These are phyloP conservation scores for Onchidella celtica DNA, from an alignment of 2,888 invertebrate genomes.

Conservation along the genomic window DNA sequence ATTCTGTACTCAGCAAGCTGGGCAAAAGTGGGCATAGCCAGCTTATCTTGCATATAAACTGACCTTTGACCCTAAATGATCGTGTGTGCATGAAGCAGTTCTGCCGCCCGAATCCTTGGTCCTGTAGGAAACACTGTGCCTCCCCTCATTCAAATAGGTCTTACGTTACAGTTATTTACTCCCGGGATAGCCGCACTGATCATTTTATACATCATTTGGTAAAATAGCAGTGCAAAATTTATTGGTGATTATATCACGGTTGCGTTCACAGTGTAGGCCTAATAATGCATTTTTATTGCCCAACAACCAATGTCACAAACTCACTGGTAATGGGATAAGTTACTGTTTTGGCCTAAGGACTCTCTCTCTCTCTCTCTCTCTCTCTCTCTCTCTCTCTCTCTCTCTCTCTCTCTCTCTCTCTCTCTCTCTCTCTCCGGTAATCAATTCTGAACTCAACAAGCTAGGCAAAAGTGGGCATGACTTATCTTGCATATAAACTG, in stretches of 20 bases:
- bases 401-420: conserved; percentile 9
- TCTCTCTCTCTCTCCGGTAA: too few relatives aligned
- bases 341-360: too few relatives aligned
- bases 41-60: neutral
- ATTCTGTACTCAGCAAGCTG: neutral
- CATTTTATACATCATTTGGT: too few relatives aligned
- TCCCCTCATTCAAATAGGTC: neutral
- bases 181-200: too few relatives aligned
- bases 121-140: neutral
- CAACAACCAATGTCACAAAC: too few relatives aligned
- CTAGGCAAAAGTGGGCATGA: too few relatives aligned
- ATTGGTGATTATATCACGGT: too few relatives aligned
- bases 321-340: too few relatives aligned
- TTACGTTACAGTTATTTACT: too few relatives aligned
- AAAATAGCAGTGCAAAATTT: neutral
- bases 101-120: neutral
- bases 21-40: too few relatives aligned
- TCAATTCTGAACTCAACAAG: neutral
- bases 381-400: neutral
- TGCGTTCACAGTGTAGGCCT: too few relatives aligned
- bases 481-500: neutral
- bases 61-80: neutral
- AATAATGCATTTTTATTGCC: too few relatives aligned
- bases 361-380: neutral
- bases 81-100: neutral